Conservation (phyloP, 1,140 invertebrate species). For the Drosophila pseudoananassae region DNA sequence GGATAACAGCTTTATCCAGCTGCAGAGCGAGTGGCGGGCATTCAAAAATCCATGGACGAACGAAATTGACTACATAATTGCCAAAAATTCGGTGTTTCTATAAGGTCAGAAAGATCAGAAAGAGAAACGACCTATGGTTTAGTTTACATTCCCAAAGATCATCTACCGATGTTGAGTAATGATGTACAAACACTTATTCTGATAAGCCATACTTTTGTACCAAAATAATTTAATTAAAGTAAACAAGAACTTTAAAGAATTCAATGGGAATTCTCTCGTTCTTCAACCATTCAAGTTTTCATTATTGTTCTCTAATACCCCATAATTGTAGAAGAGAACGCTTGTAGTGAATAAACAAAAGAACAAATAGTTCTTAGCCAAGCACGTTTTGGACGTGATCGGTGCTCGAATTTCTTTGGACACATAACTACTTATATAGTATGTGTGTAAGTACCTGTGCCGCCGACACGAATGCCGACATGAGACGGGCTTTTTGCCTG, state of each 20-base stretch:
- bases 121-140: not conserved
- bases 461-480: conserved; percentile 16
- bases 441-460: not conserved
- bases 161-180: conserved; percentile 2
- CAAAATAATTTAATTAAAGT: conserved; percentile 19
- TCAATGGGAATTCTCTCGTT: not conserved
- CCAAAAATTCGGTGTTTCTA: conserved; percentile 91
- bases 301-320: not conserved
- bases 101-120: conserved; percentile 84
- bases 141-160: conserved; percentile 22
- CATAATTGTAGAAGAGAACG: not conserved
- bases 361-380: conserved; percentile 41
- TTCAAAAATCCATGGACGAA: conserved; percentile 97
- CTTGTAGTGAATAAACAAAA: conserved; percentile 24
- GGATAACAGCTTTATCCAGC: conserved; percentile 88
- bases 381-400: conserved; percentile 49
- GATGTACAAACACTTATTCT: conserved; percentile 17
- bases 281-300: not conserved
- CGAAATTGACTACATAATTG: conserved; percentile 94
- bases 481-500: conserved; percentile 43
- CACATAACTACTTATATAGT: conserved; percentile 20
- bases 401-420: conserved; percentile 27
- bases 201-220: conserved; percentile 34
- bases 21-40: conserved; percentile 93
- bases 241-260: not conserved